phyloP scores from a whole-genome alignment of 2,113 vertebrate species.

The Thalassarche chlororhynchos region DNA sequence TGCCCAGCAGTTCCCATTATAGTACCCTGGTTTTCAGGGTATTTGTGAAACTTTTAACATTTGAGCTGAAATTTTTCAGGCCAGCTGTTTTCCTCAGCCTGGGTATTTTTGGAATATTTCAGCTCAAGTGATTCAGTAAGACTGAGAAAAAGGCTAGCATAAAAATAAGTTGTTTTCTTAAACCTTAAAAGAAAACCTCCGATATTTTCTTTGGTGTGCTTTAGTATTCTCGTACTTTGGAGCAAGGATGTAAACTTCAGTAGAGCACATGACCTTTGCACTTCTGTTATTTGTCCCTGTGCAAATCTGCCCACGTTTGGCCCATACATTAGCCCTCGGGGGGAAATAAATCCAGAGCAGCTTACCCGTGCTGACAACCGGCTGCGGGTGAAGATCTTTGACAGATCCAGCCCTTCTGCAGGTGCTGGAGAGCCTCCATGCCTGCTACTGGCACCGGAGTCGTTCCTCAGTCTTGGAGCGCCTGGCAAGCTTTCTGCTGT shows the following conservation, averaged over 20 bases:
- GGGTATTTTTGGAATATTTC: neutral
- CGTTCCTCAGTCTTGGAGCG: neutral
- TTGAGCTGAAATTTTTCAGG: neutral
- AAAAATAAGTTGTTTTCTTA: neutral
- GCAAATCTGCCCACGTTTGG: neutral
- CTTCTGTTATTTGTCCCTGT: neutral
- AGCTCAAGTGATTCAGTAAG: neutral
- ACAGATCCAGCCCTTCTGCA: neutral
- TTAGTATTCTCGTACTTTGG: neutral
- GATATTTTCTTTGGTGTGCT: neutral
- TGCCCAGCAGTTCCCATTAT: neutral
- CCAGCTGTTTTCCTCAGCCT: neutral
- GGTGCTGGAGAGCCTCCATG: neutral
- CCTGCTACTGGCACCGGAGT: neutral
- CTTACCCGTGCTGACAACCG: rapidly evolving
- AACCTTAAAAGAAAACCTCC: neutral
- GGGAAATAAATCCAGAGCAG: neutral
- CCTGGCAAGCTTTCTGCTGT: neutral
- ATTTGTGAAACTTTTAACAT: neutral
- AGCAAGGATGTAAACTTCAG: neutral
- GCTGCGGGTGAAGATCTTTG: neutral
- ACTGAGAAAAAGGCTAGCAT: neutral
- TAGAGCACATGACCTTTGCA: neutral
- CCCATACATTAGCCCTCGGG: neutral
- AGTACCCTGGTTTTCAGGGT: neutral